Evolutionary conservation across 2,888 invertebrate species (phyloP), one percentile per base, ranked within the genome.

Genomic region (Proisotoma minuta): DNA sequence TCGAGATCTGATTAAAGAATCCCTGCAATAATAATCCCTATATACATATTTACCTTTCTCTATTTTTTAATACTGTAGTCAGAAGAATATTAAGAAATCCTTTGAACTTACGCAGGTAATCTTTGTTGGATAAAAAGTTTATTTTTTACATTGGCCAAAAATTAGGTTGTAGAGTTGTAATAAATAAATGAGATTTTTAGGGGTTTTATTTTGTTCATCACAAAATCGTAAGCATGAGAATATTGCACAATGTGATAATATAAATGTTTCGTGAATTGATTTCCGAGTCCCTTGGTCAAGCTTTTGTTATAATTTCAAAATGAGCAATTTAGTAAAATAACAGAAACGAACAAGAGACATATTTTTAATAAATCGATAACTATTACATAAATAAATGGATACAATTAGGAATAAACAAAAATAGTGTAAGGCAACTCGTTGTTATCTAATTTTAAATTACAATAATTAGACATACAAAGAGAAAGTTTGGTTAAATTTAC

Each of bases 271-370:
- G 20, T 5, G 43, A 43, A 12, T 15, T 18, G 18, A 43, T 43
- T 43, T 43, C 10, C 15, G 20, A 43, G 20, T 43, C 43, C 4
- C 43, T 43, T 43, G 20, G 20, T 43, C 18, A 43, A 43, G 43
- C 20, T 43, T 43, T n/a, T 43, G 43, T 43, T 43, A 43, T 20
- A 43, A 20, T 43, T 43, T 43, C 43, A 43, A 43, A 20, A 43
- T 43, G 43, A 43, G 18, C 20, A 34, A 34, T 34, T n/a, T 43
- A 18, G 5, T 18, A 43, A 43, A 43, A 43, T 43, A 43, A 43
- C 18, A 43, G 43, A 43, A 12, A 43, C 5, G 43, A 15, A 18
- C 43, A 43, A 15, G 43, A 43, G 20, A 43, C 43, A 34, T n/a
- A 43, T 4, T 43, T 12, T 43, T 43, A 43, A 43, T 5, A 43